Base-by-base conservation (phyloP, 2,797 vertebrate species). In the Tiaroga cobitis region DNA sequence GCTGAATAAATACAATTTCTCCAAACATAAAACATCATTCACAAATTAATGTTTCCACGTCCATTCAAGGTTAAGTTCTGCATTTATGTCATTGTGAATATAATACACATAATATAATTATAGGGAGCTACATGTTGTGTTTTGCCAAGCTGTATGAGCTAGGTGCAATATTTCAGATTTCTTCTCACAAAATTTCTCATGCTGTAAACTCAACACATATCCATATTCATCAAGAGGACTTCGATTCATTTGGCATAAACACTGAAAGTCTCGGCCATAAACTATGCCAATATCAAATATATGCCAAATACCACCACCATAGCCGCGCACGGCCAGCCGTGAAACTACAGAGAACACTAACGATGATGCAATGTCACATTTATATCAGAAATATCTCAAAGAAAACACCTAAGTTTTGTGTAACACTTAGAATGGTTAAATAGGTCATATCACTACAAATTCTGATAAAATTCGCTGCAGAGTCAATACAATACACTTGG, bases 181-280 rank as follows among this genome's bases (percentile, higher is more conserved):
- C 72, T 81, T 88, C 86, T 83, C 46, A 84, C 83, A 89, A 85
- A 39, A 90, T 87, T 88, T 85, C 21, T 86, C 90, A 91, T 92
- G 85, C 87, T 90, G 75, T 75, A 89, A 90, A 82, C 85, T 79
- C 63, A 86, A 77, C 81, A 83, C 9, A 80, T 75, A 84, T 87
- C 46, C 77, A 77, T 87, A 63, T 92, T 93, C 72, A 69, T 83
- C 21, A 89, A 70, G 80, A 80, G 90, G 91, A 91, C 91, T 93
- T 91, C 88, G 91, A 93, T 86, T 91, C 84, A 89, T 97, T 97
- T 96, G 95, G 94, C 95, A 96, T 95, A 91, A 95, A 92, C 94
- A 94, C 94, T 94, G 91, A 91, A 93, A 92, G 90, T 93, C 93
- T 94, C 93, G 89, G 92, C 85, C 85, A 56, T 87, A 84, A 93